Percentiles rank a stretch among this genome's conserved stretches.
These are phyloP conservation scores for Schizaphis graminum DNA, from an alignment of 2,888 invertebrate species.

Conservation along the genomic window DNA sequence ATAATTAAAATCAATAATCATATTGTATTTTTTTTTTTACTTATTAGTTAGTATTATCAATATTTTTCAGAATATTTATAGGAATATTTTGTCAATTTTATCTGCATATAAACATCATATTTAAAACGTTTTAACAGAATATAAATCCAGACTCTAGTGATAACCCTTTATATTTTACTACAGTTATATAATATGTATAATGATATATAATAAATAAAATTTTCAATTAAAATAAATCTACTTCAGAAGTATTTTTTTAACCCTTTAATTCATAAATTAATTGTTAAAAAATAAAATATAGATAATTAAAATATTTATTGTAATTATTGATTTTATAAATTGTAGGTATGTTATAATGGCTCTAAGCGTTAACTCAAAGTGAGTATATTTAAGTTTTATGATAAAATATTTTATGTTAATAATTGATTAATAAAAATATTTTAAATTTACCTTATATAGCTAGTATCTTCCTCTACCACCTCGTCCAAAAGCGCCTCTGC, in stretches of 20 bases:
- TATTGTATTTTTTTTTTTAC: too few relatives aligned
- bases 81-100: too few relatives aligned
- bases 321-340: neutral
- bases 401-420: constrained; percentile 25
- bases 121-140: too few relatives aligned
- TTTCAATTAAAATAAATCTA: neutral
- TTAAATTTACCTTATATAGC: constrained; percentile 44
- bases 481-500: constrained; percentile 48
- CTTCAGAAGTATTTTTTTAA: neutral
- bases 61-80: too few relatives aligned
- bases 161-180: neutral
- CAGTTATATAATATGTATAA: neutral
- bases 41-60: too few relatives aligned
- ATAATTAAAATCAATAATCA: too few relatives aligned
- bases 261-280: neutral
- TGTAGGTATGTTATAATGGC: constrained; percentile 55
- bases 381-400: neutral
- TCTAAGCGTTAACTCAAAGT: constrained; percentile 42
- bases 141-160: too few relatives aligned
- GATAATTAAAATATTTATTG: neutral
- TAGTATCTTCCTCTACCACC: constrained; percentile 68
- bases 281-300: neutral
- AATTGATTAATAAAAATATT: neutral
- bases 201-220: neutral
- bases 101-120: too few relatives aligned